These are phyloP conservation scores for Chaenodraco wilsoni DNA, from an alignment of 2,797 vertebrate genomes.

Conservation along the genomic window DNA sequence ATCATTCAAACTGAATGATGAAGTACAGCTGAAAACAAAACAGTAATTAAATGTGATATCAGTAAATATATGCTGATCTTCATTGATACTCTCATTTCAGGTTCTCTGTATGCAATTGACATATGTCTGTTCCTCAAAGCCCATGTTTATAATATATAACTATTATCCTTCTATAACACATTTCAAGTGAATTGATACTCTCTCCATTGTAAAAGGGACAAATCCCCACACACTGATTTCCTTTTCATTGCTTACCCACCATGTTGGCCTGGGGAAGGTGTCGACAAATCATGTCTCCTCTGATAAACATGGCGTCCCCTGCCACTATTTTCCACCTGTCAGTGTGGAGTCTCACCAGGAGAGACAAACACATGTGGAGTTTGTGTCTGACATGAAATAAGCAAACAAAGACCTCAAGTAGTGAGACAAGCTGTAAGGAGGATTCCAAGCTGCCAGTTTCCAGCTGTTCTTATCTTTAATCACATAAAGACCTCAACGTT, in stretches of 20 bases:
- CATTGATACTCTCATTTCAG: background rate
- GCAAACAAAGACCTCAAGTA: background rate
- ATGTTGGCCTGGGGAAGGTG: background rate
- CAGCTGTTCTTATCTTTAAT: slow-evolving; percentile 4
- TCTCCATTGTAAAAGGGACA: background rate
- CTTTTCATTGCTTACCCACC: background rate
- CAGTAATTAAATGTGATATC: background rate
- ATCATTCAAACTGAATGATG: slow-evolving; percentile 1
- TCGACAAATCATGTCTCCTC: background rate
- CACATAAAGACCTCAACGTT: background rate
- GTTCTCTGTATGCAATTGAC: background rate
- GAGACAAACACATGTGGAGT: slow-evolving; percentile 6
- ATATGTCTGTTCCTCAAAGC: background rate
- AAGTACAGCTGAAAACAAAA: slow-evolving; percentile 1
- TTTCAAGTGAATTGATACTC: background rate
- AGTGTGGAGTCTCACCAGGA: slow-evolving; percentile 10
- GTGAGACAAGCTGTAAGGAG: slow-evolving; percentile 9
- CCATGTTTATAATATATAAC: background rate
- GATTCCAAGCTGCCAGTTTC: background rate
- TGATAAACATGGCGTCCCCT: slow-evolving; percentile 3
- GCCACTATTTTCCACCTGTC: slow-evolving; percentile 10
- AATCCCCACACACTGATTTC: background rate
- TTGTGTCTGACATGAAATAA: background rate
- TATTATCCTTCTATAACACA: background rate
- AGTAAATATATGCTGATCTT: background rate